Evolutionary conservation across 2,113 vertebrate species (phyloP), one percentile per base, ranked within the genome.

Genomic region (Engraulis encrasicolus): DNA sequence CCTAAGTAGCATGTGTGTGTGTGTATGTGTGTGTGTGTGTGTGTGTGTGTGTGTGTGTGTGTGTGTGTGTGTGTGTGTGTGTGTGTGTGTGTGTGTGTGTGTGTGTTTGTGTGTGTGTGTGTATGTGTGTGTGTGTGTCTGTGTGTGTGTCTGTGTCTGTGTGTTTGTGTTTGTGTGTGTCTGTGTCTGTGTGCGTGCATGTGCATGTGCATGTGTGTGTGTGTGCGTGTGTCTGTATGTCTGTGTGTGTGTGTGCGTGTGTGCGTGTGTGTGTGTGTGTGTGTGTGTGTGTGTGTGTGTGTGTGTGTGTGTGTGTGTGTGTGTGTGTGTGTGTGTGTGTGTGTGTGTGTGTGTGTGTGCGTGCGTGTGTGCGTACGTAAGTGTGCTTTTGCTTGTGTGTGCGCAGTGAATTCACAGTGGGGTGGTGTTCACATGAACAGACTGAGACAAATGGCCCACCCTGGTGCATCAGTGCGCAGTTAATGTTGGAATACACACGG

Each of bases 221-320:
- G 84, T 17, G 50, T 15, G 12, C 19, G 12, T 52, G 14, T 52
- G 2, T 52, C 50, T 11, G 2, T 52, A 11, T 52, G 12, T 5
- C 50, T 52, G 50, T 2, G 50, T 52, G 7, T 15, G 12, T 52
- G 50, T 52, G 12, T 52, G 12, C 50, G 7, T 52, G 2, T 27
- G 6, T 27, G n/a, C 20, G 4, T n/a, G n/a, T n/a, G n/a, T n/a
- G n/a, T n/a, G n/a, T n/a, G n/a, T n/a, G n/a, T n/a, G n/a, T n/a
- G n/a, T n/a, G n/a, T n/a, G n/a, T n/a, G n/a, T n/a, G n/a, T 27
- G 78, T 79, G 84, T 78, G 19, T 78, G 78, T 38, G 78, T 50
- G 45, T 50, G 78, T 6, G 40, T 20, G 19, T 58, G 6, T 40
- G 49, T 54, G 84, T 78, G 45, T 81, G 83, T 85, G 61, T 54